Percentiles rank a stretch among this genome's conserved stretches.
Conservation (phyloP, 2,797 vertebrate genomes). For the Coregonus suidteri region DNA sequence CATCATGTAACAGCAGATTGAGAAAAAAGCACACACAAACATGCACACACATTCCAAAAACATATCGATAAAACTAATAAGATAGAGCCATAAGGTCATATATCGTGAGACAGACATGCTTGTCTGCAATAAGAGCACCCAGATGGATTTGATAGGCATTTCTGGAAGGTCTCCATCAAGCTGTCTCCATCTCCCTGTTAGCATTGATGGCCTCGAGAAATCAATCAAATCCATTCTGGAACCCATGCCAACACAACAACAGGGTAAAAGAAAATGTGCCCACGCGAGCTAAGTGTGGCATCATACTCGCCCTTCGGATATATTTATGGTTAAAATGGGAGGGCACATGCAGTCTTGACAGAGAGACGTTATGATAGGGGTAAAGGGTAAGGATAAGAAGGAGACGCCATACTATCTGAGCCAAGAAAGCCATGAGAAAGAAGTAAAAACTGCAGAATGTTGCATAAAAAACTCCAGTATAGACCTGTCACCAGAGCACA, state of each 20-base stretch:
- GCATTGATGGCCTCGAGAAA: background rate
- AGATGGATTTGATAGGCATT: constrained; percentile 26
- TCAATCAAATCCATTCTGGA: background rate
- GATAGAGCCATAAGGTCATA: constrained; percentile 3
- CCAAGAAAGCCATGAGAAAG: background rate
- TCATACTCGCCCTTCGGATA: background rate
- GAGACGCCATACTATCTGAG: background rate
- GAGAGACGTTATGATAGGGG: background rate
- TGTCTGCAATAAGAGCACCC: constrained; percentile 24
- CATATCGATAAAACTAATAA: constrained; percentile 4
- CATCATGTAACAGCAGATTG: constrained; percentile 28
- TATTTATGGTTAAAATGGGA: background rate
- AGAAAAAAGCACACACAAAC: constrained; percentile 21
- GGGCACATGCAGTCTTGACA: background rate
- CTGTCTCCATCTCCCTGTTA: background rate
- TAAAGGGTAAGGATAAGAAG: background rate
- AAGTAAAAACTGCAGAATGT: background rate
- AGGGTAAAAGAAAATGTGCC: background rate
- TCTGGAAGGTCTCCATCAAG: constrained; percentile 11
- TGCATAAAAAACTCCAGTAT: background rate
- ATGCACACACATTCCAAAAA: constrained; percentile 6
- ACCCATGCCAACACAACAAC: background rate
- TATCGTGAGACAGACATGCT: background rate
- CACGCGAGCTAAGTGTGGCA: background rate
- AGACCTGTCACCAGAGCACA: background rate